Evolutionary conservation across 2,888 invertebrate species (phyloP), one percentile per base, ranked within the genome.

Genomic region (Caenorhabditis sp.): DNA sequence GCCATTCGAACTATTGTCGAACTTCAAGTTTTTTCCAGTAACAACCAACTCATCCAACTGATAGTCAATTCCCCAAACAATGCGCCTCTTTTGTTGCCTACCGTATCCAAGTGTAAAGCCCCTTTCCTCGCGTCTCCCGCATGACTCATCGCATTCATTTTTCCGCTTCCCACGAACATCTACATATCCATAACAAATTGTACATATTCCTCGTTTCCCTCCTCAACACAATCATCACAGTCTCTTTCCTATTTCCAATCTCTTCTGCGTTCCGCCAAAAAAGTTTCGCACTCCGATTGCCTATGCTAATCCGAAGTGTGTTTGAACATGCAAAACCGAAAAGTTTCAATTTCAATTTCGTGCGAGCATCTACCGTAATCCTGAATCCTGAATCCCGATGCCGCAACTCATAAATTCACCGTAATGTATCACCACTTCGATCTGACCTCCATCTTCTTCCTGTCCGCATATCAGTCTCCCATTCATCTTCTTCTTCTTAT

Each of bases 121-220:
- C 45, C 24, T 13, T 46, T 35, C 11, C 27, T 24, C 45, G 32
- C 52, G 17, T 39, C 43, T 27, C 41, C 35, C 9, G 30, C 56
- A n/a, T 59, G 68, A 68, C 68, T 68, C 68, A 68, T 56, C 39
- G 30, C 27, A 48, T 53, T 39, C 56, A 37, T 53, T 46, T 11
- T 37, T 55, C 46, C 35, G 26, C 26, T 53, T 45, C 63, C 11
- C 46, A 56, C 55, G 50, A 17, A 50, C 45, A 68, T 59, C 56
- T 52, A 52, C 68, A 68, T 68, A 68, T 68, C 68, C 68, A 68
- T 68, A 68, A 68, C 68, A 59, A 58, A 52, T 26, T 50, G 26
- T 41, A 20, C 30, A 32, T 68, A 20, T 58, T 53, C 53, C 37
- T 53, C 46, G 11, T 24, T 39, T 50, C 53, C 39, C 26, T 39